Evolutionary conservation across 2,797 vertebrate genomes (phyloP).

Genomic region (Mycteria americana): DNA sequence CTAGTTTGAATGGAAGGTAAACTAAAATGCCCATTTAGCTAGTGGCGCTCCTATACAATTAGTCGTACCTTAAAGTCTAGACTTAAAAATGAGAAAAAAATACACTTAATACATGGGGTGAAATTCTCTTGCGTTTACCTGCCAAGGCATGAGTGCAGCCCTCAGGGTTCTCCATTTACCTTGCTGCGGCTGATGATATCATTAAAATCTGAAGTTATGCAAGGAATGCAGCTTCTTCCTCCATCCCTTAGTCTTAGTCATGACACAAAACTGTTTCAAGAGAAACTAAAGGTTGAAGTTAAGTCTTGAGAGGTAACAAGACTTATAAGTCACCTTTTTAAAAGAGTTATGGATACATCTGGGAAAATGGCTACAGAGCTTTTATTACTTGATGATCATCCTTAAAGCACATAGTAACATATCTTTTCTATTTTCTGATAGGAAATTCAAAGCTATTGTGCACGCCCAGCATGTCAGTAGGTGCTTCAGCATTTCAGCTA

Average conservation of each 20-base stretch:
- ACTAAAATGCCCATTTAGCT: neutral
- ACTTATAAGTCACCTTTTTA: neutral
- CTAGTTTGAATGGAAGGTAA: neutral
- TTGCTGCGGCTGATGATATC: neutral
- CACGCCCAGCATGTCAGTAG: neutral
- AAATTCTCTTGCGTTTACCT: neutral
- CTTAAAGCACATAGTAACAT: neutral
- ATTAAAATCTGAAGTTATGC: conserved; percentile 6
- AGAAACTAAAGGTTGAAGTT: neutral
- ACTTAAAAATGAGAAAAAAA: neutral
- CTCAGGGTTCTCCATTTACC: neutral
- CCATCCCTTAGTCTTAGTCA: neutral
- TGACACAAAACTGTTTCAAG: neutral
- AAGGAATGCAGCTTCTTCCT: conserved; percentile 9
- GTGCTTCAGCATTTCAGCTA: neutral
- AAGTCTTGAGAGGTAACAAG: neutral
- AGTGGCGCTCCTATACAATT: neutral
- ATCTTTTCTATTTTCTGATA: neutral
- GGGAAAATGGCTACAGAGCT: neutral
- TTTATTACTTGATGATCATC: neutral
- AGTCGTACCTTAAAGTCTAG: neutral
- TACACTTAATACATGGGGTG: neutral
- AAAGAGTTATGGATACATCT: neutral
- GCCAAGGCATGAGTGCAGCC: neutral
- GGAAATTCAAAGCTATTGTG: neutral